A percentile compares a stretch with the other conserved stretches of the same genome.
Conservation (phyloP, 2,113 vertebrate genomes). For the Eulemur macaco region DNA sequence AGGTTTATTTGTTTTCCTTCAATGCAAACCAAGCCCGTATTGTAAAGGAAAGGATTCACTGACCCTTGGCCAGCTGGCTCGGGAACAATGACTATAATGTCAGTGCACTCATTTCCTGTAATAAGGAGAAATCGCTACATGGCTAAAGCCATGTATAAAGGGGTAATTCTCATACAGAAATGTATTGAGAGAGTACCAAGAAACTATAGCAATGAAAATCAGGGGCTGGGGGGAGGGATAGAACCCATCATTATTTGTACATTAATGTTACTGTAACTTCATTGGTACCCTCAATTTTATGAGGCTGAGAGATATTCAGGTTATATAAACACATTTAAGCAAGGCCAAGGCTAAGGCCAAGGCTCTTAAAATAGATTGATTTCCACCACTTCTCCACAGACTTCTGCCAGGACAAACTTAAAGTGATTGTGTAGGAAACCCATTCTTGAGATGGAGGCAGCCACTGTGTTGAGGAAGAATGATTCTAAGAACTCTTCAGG, state of each 20-base stretch:
- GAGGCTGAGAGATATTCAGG: neutral
- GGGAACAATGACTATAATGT: neutral
- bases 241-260: neutral
- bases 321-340: neutral
- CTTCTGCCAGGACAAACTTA: neutral
- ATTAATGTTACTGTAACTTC: neutral
- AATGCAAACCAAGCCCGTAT: constrained; percentile 35
- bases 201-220: neutral
- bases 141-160: neutral
- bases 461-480: neutral
- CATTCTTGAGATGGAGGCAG: neutral
- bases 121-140: neutral
- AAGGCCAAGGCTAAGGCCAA: neutral
- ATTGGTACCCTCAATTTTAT: neutral
- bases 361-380: neutral
- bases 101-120: neutral
- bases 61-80: neutral
- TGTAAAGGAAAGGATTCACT: constrained; percentile 31
- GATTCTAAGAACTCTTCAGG: neutral
- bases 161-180: neutral
- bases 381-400: neutral
- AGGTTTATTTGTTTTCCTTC: neutral
- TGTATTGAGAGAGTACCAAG: neutral
- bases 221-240: rapidly evolving
- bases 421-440: neutral